A percentile compares a stretch with the other conserved stretches of the same genome.
These are phyloP conservation scores for Aspidiotus rigidus DNA, from an alignment of 2,888 invertebrate genomes.

Conservation along the genomic window DNA sequence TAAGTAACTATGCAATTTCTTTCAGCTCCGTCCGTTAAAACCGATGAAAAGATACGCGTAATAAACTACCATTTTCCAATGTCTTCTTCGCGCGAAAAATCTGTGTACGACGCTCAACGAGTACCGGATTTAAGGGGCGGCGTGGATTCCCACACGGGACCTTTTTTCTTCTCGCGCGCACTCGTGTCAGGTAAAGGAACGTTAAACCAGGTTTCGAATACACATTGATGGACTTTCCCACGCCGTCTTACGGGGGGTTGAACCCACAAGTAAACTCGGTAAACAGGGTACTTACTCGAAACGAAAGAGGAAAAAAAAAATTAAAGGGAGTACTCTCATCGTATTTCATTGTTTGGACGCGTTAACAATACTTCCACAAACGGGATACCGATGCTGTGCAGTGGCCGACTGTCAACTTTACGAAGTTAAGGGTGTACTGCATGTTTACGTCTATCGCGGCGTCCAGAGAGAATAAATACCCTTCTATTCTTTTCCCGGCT, in stretches of 20 bases:
- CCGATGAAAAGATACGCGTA: constrained; percentile 32
- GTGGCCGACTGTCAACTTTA: constrained; percentile 29
- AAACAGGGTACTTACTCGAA: constrained; percentile 30
- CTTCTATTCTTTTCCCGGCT: constrained; percentile 6
- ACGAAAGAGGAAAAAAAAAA: constrained; percentile 19
- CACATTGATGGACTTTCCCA: constrained; percentile 31
- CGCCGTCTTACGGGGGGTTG: constrained; percentile 28
- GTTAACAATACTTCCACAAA: constrained; percentile 25
- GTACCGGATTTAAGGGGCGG: constrained; percentile 28
- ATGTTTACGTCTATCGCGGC: constrained; percentile 8
- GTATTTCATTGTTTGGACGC: constrained; percentile 25
- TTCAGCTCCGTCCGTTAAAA: constrained; percentile 23
- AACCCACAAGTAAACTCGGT: constrained; percentile 29
- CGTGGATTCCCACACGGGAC: constrained; percentile 31
- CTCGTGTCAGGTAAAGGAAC: constrained; percentile 32
- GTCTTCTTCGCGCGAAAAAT: constrained; percentile 14
- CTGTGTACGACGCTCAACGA: constrained; percentile 6
- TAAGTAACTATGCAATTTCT: constrained; percentile 22
- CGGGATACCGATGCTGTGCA: constrained; percentile 29
- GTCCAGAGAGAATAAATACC: constrained; percentile 7
- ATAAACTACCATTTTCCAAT: constrained; percentile 25
- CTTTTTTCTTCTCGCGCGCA: constrained; percentile 16
- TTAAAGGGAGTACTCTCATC: constrained; percentile 17
- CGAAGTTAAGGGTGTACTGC: constrained; percentile 30
- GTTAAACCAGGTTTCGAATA: constrained; percentile 27